Base-by-base conservation (phyloP, 2,888 invertebrate genomes). In the Gasteruption jaculator region DNA sequence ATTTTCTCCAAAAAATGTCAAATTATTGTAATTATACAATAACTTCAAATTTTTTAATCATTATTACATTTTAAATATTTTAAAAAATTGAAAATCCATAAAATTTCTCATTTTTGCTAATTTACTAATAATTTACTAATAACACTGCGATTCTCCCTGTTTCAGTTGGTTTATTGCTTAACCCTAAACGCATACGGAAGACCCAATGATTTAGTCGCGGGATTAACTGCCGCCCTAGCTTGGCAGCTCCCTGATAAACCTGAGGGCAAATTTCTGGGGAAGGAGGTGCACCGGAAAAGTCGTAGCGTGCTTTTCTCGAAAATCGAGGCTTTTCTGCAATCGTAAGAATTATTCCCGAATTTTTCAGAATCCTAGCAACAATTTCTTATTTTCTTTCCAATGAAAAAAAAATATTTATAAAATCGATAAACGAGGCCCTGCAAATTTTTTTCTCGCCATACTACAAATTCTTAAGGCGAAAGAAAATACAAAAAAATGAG, bases 161-260 rank as follows among this genome's bases (percentile, higher is more conserved):
- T 50, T 25, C 38, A 70, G 70, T 43, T 69, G 46, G 70, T 84
- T 44, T 83, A 79, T 58, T 83, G 83, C 60, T 58, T 74, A 19
- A 81, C 83, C 1, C 77, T 76, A 50, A 79, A 81, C 2, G 73
- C 75, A 30, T 59, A 78, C 41, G 66, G 72, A 2, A 46, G 65
- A 1, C 75, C 78, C 6, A 76, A 77, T 0, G 77, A 79, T 42
- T 76, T 82, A 25, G 78, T 86, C 39, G 75, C 82, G 58, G 87
- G 87, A 4, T 75, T 81, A 46, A 88, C 87, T 1, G 84, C 85
- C 1, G 86, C 86, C 0, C 69, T 88, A 52, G 87, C 88, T 3
- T 88, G 83, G 80, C 83, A 86, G 57, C 65, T 88, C 29, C 88
- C 88, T 14, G 63, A 45, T 34, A 60, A 63, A 54, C 50, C 63